A percentile compares a stretch with the other conserved stretches of the same genome.
These are phyloP conservation scores for Pollenia angustigena DNA, from an alignment of 2,888 invertebrate genomes.

Conservation along the genomic window DNA sequence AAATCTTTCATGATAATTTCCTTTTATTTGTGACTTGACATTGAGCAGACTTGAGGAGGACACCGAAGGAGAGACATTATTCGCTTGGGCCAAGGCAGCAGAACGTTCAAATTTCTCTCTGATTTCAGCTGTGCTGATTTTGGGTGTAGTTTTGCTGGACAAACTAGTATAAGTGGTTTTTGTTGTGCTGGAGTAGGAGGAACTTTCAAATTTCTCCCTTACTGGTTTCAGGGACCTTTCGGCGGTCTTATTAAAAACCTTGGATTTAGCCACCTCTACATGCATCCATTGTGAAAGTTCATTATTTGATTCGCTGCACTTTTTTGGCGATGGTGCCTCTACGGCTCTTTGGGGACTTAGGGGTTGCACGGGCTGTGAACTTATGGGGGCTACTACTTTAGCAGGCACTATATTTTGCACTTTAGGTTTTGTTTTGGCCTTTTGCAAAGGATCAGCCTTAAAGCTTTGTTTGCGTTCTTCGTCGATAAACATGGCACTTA, in stretches of 20 bases:
- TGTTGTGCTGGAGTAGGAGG: slow-evolving; percentile 59
- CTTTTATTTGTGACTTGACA: slow-evolving; percentile 73
- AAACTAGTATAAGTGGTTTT: slow-evolving; percentile 69
- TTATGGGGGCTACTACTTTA: slow-evolving; percentile 74
- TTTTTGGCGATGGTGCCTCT: slow-evolving; percentile 71
- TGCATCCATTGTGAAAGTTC: slow-evolving; percentile 81
- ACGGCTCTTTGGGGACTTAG: slow-evolving; percentile 75
- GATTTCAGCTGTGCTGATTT: slow-evolving; percentile 82
- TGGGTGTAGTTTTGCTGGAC: slow-evolving; percentile 75
- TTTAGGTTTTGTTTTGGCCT: slow-evolving; percentile 75
- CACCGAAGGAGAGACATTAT: slow-evolving; percentile 60
- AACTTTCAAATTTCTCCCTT: slow-evolving; percentile 75
- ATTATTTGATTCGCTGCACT: slow-evolving; percentile 70
- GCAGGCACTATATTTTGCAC: slow-evolving; percentile 66
- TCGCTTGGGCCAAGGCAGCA: slow-evolving; percentile 72
- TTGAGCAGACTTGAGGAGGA: slow-evolving; percentile 71
- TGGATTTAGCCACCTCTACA: slow-evolving; percentile 79
- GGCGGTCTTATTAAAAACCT: slow-evolving; percentile 65
- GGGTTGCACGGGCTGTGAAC: slow-evolving; percentile 73
- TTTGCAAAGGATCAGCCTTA: slow-evolving; percentile 82
- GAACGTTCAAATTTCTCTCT: slow-evolving; percentile 83
- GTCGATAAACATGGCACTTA: slow-evolving; percentile 84
- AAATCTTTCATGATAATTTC: slow-evolving; percentile 82
- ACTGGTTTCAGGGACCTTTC: slow-evolving; percentile 74
- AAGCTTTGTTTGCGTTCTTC: slow-evolving; percentile 84